Base-by-base conservation (phyloP, 1,140 invertebrate genomes). In the Mizuhopecten yessoensis region DNA sequence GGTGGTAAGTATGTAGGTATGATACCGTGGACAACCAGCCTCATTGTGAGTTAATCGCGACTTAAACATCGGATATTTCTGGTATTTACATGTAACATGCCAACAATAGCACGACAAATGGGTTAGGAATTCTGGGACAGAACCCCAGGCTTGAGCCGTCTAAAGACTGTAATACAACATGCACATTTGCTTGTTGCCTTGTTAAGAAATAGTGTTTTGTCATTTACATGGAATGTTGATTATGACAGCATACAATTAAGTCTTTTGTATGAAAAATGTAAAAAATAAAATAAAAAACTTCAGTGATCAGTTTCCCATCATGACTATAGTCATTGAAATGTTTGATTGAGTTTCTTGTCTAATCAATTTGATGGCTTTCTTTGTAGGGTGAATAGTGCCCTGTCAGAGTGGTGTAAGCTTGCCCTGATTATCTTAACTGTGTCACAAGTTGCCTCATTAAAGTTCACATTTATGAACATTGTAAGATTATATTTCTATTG, bases 31-130 rank as follows among this genome's bases (percentile, higher is more conserved):
- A 29, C 57, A 75, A 75, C 1, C 57, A 75, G 57, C 57, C 57
- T 29, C 57, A 75, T 75, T 75, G 57, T 75, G 57, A n/a, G 9
- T 29, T 75, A 75, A 75, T 75, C 57, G 57, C 57, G 57, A n/a
- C n/a, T 75, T 75, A 75, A 75, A 75, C 57, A 75, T 75, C 11
- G n/a, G 57, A 29, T 75, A 75, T 75, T 75, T 75, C 57, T 75
- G 57, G 57, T 75, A 75, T 75, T 75, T 75, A 75, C 57, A 9
- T 75, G 17, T 75, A 29, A 75, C 57, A 29, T 75, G 57, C 57
- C n/a, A 9, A 5, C 29, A 75, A 75, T 75, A 75, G 57, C 57
- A 5, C 57, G n/a, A 75, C n/a, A 75, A 75, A 75, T 29, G 11
- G 29, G 57, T 29, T 29, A 0, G 57, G 57, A 75, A 75, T 75